Base-by-base conservation (phyloP, 2,797 vertebrate species). In the Chelonia mydas region DNA sequence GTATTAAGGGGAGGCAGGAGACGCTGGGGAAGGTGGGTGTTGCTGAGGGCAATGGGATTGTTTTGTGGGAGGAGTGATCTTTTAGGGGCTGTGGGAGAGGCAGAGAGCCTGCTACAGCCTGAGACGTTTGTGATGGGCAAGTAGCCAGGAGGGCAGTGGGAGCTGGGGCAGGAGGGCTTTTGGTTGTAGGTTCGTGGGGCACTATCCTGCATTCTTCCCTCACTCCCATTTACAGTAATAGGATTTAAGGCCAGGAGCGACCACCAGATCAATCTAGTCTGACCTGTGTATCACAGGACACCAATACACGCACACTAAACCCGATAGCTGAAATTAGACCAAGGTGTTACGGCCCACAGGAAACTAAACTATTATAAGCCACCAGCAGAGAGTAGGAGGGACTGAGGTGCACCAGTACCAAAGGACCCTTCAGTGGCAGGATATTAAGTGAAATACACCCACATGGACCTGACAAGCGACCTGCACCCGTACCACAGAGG, bases 81-180 rank as follows among this genome's bases (percentile, higher is more conserved):
- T 57, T 87, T 74, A n/a, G n/a, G 79, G 78, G 54, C 0, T 54
- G 87, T 6, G 10, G 85, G 53, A 65, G 79, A 83, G 54, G 17
- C 1, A 27, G 81, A 83, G 41, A 89, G 19, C n/a, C 57, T 89
- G 89, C 11, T 90, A 19, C 1, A 84, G 1, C 51, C 5, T 82
- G n/a, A 92, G 31, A 2, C 21, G 21, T 37, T 19, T 41, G 37
- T 37, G 13, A 3, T 3, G 2, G 2, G 1, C 49, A 7, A n/a
- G 5, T 88, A 57, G 28, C 68, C 9, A 45, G 33, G 57, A 92
- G 78, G 68, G 68, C 23, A 82, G 37, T 68, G 50, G 45, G 51
- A 47, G 82, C 5, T 80, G 81, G 87, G 47, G 10, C 87, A 21
- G 19, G 51, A 41, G 45, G 17, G 23, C 47, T 94, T 95, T 72